phyloP scores from a whole-genome alignment of 2,113 vertebrate genomes.

The Candoia aspera region DNA sequence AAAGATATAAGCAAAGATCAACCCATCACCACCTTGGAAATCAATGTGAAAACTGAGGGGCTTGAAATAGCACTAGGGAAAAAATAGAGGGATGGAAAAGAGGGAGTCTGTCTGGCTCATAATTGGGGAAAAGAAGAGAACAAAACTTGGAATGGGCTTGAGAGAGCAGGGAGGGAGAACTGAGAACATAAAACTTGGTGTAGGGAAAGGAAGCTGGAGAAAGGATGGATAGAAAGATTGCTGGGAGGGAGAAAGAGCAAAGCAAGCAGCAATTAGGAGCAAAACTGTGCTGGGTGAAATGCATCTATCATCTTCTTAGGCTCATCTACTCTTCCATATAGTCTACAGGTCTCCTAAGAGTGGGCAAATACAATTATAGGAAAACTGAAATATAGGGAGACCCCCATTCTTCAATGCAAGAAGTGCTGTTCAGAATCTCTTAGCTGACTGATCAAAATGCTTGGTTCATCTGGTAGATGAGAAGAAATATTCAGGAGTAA shows the following conservation, averaged over 20 bases:
- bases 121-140: background rate
- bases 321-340: background rate
- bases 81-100: too few relatives aligned
- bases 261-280: background rate
- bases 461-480: background rate
- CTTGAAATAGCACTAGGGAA: background rate
- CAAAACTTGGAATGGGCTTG: background rate
- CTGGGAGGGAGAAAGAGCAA: background rate
- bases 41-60: background rate
- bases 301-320: background rate
- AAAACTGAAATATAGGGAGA: background rate
- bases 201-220: background rate
- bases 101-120: too few relatives aligned
- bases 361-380: background rate
- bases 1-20: background rate
- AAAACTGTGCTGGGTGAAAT: background rate
- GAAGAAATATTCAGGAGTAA: background rate
- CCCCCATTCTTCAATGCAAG: background rate
- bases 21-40: background rate
- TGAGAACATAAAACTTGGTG: background rate
- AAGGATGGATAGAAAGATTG: background rate
- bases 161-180: background rate
- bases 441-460: background rate
- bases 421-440: background rate
- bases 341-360: background rate